These are phyloP conservation scores for Octodon degus DNA, from an alignment of 2,113 vertebrate species.

Conservation along the genomic window DNA sequence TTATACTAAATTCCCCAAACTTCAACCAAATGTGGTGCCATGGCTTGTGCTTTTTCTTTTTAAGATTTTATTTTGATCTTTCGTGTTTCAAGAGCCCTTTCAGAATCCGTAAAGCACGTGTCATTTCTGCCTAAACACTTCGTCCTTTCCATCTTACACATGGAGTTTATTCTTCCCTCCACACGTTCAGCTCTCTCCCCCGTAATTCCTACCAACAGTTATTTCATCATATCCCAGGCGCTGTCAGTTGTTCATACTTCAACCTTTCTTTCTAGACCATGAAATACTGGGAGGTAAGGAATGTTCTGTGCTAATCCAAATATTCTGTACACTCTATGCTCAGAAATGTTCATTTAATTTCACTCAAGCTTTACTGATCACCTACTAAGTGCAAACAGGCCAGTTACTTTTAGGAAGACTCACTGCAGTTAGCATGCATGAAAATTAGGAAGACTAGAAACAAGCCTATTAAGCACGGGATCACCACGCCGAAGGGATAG, in stretches of 20 bases:
- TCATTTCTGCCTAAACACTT: not conserved
- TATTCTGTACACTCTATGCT: not conserved
- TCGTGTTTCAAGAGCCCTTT: slow-evolving; percentile 35
- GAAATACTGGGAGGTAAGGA: not conserved
- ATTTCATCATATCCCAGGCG: not conserved
- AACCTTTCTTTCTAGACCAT: not conserved
- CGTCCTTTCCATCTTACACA: not conserved
- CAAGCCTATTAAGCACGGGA: not conserved
- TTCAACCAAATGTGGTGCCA: not conserved
- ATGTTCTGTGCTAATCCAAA: not conserved
- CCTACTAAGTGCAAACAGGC: not conserved
- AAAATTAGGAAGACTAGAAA: not conserved
- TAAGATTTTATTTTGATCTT: not conserved
- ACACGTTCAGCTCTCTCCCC: not conserved
- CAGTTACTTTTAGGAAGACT: not conserved
- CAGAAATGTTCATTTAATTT: not conserved
- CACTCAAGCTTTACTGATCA: slow-evolving; percentile 3
- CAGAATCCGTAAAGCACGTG: not conserved
- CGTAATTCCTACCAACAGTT: not conserved
- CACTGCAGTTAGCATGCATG: not conserved
- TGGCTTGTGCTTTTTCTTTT: not conserved
- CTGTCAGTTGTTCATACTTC: not conserved
- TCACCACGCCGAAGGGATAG: too few relatives aligned
- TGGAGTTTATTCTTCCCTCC: not conserved
- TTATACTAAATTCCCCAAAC: not conserved